Base-by-base conservation (phyloP, 1,140 invertebrate species). In the Drosophila oshimai region DNA sequence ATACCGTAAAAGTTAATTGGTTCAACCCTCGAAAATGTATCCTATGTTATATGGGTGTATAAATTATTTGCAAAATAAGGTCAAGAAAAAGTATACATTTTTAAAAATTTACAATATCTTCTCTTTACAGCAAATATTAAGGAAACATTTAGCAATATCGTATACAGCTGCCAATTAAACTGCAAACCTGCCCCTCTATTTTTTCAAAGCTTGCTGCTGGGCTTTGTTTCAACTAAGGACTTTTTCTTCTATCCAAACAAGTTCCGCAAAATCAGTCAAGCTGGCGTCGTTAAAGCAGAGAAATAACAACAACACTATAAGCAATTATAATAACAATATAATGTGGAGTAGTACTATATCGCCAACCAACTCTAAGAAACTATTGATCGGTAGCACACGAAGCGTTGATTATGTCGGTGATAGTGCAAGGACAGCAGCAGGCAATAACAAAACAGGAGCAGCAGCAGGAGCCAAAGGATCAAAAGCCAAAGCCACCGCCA, bases 391-490 rank as follows among this genome's bases (percentile, higher is more conserved):
- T 53, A 90, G 89, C 54, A 87, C 84, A 74, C 83, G 87, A 83
- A 90, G 74, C 83, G 84, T 89, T 78, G 89, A 90, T 88, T 90
- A 90, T 90, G 89, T 90, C 90, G 90, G 84, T 90, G 89, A 84
- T 84, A 71, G 79, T 78, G 62, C 83, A 67, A 83, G 42, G 75
- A 74, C 84, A 60, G 29, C 74, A 67, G 55, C 58, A 73, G 47
- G 39, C 57, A 83, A 61, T 61, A 68, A n/a, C 71, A 72, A 74
- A 76, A 62, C 73, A 67, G 42, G 50, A 74, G 60, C 73, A 81
- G 46, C 65, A 45, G 34, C 64, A 60, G 58, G 54, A 60, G 54
- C 58, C 60, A 74, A 74, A 74, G 61, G 47, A 79, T 58, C 79
- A 47, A 68, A 62, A 62, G 58, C 60, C 24, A 65, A 72, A 64